Conservation (phyloP, 2,113 vertebrate genomes). For the Narcine bancroftii region DNA sequence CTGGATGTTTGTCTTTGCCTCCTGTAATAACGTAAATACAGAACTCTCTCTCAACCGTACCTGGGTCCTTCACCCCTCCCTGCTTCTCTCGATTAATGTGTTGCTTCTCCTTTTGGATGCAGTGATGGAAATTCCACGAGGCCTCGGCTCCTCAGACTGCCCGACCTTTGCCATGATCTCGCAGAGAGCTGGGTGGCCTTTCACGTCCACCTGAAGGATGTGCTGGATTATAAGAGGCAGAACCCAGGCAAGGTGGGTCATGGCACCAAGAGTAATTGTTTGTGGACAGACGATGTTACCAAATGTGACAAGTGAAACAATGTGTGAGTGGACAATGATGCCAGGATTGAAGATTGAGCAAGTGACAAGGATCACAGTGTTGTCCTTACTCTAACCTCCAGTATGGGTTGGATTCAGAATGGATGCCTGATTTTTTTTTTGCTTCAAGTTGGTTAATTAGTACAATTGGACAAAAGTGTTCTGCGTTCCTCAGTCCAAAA, state of each 20-base stretch:
- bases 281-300: too few relatives aligned
- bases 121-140: constrained; percentile 69
- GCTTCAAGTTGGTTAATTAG: too few relatives aligned
- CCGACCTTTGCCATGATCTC: constrained; percentile 88
- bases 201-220: constrained; percentile 82
- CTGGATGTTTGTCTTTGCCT: too few relatives aligned
- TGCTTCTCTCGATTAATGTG: neutral
- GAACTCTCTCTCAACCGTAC: too few relatives aligned
- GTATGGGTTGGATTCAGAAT: too few relatives aligned
- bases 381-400: neutral
- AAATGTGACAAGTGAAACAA: too few relatives aligned
- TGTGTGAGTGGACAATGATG: neutral
- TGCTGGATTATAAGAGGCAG: constrained; percentile 86
- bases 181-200: constrained; percentile 92
- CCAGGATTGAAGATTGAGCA: neutral
- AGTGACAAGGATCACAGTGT: neutral
- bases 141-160: constrained; percentile 80
- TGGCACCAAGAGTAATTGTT: neutral
- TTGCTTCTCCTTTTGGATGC: constrained; percentile 44
- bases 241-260: constrained; percentile 81
- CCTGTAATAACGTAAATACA: too few relatives aligned
- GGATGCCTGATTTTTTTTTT: constrained; percentile 38
- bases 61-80: too few relatives aligned
- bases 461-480: too few relatives aligned
- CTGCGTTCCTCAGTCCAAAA: too few relatives aligned